phyloP scores from a whole-genome alignment of 2,797 vertebrate species.

The Malacoctenus gilli region DNA sequence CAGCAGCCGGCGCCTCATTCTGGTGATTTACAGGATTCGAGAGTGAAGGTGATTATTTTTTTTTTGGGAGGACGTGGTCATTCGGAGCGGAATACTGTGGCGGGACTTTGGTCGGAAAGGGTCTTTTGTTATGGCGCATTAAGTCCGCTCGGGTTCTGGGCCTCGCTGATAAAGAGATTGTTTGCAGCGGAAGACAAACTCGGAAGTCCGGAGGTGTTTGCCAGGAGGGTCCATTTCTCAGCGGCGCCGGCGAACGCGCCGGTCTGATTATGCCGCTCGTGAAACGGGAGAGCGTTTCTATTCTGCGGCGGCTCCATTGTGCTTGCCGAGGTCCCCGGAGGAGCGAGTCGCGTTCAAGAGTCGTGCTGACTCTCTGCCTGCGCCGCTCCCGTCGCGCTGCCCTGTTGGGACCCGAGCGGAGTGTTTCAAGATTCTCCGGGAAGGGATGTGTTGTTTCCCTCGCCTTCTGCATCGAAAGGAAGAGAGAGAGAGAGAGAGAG shows the following conservation, averaged over 20 bases:
- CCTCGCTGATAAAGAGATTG: conserved; percentile 43
- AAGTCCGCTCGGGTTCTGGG: conserved; percentile 48
- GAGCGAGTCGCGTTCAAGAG: conserved; percentile 48
- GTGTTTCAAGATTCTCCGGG: conserved; percentile 54
- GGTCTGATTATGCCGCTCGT: conserved; percentile 54
- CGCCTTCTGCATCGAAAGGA: conserved; percentile 10
- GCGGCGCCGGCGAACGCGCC: conserved; percentile 37
- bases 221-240: conserved; percentile 25
- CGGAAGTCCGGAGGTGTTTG: conserved; percentile 54
- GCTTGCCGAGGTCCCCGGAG: conserved; percentile 49
- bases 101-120: conserved; percentile 35
- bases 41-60: conserved; percentile 18
- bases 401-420: conserved; percentile 49
- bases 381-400: conserved; percentile 23
- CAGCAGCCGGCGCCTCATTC: conserved; percentile 26
- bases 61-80: conserved; percentile 23
- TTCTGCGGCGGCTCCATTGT: conserved; percentile 56
- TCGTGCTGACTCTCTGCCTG: conserved; percentile 50
- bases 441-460: conserved; percentile 12
- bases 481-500: no score
- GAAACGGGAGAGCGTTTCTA: conserved; percentile 62
- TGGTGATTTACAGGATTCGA: conserved; percentile 16
- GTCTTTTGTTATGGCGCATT: conserved; percentile 47
- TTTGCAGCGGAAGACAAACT: conserved; percentile 52
- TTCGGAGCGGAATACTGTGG: conserved; percentile 28